These are phyloP conservation scores for Triplophysa rosa DNA, from an alignment of 2,113 vertebrate species.

Conservation along the genomic window DNA sequence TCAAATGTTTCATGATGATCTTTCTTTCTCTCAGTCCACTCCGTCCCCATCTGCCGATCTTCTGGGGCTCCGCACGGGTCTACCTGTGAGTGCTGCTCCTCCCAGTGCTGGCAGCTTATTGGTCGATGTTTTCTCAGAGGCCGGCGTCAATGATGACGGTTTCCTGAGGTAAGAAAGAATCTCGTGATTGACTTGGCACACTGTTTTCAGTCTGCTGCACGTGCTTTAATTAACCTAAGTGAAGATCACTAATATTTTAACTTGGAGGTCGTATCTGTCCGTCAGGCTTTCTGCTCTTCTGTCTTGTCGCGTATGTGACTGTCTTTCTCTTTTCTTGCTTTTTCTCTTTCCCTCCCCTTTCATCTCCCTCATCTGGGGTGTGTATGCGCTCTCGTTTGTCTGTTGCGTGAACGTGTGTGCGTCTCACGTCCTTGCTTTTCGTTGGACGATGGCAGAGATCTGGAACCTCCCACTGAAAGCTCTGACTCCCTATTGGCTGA, in stretches of 20 bases:
- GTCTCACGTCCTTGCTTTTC: constrained; percentile 74
- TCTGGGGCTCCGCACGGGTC: constrained; percentile 81
- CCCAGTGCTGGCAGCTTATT: constrained; percentile 78
- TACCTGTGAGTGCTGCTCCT: constrained; percentile 65
- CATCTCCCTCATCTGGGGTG: constrained; percentile 49
- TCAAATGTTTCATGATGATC: constrained; percentile 7
- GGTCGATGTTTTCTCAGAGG: constrained; percentile 90
- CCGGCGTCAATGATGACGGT: constrained; percentile 82
- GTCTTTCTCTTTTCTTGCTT: constrained; percentile 65
- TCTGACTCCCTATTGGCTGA: constrained; percentile 86
- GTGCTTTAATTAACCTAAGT: not conserved
- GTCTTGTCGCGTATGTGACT: constrained; percentile 74
- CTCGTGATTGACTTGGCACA: not conserved
- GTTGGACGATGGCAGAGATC: constrained; percentile 87
- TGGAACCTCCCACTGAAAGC: constrained; percentile 87
- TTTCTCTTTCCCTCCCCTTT: constrained; percentile 62
- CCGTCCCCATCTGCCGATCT: constrained; percentile 90
- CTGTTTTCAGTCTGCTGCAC: not conserved
- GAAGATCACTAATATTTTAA: constrained; percentile 27
- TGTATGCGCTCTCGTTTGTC: constrained; percentile 62
- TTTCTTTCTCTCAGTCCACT: constrained; percentile 77
- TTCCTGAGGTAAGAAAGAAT: constrained; percentile 83
- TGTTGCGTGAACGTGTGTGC: constrained; percentile 61
- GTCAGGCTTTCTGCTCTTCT: constrained; percentile 47
- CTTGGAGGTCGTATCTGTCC: constrained; percentile 27